Conservation (phyloP, 2,113 vertebrate species). For the Seriola aureovittata region DNA sequence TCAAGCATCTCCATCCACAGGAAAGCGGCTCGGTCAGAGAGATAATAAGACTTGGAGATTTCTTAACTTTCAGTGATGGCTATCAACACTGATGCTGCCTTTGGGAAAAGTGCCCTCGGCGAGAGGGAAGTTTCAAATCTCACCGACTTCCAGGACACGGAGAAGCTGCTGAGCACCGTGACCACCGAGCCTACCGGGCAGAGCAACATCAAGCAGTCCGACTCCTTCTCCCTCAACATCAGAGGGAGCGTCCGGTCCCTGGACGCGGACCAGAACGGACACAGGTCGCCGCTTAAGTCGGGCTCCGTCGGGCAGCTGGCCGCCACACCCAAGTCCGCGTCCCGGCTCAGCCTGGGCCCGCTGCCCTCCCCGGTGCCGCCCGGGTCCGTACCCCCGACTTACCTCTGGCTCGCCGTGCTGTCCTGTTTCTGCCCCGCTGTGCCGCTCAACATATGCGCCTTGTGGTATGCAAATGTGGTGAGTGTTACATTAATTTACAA, state of each 20-base stretch:
- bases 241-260: constrained; percentile 81
- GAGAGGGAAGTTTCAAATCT: constrained; percentile 80
- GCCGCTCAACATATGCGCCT: constrained; percentile 91
- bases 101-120: constrained; percentile 70
- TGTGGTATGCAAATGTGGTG: constrained; percentile 96
- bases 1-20: constrained; percentile 53
- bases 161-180: constrained; percentile 86
- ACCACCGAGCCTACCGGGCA: constrained; percentile 77
- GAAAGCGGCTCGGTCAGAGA: constrained; percentile 33
- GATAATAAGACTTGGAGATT: constrained; percentile 26
- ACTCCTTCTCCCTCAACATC: constrained; percentile 85
- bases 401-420: constrained; percentile 91
- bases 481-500: constrained; percentile 71
- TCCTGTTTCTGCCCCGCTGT: constrained; percentile 94
- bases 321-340: constrained; percentile 82
- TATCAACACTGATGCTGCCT: constrained; percentile 83
- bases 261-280: constrained; percentile 88
- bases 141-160: constrained; percentile 88
- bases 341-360: constrained; percentile 86
- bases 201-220: constrained; percentile 82
- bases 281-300: constrained; percentile 85
- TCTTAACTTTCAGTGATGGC: constrained; percentile 82
- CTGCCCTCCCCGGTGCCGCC: constrained; percentile 86
- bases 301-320: constrained; percentile 84
- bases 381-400: constrained; percentile 85